Conservation (phyloP, 2,888 invertebrate species). For the Elmis aenea region DNA sequence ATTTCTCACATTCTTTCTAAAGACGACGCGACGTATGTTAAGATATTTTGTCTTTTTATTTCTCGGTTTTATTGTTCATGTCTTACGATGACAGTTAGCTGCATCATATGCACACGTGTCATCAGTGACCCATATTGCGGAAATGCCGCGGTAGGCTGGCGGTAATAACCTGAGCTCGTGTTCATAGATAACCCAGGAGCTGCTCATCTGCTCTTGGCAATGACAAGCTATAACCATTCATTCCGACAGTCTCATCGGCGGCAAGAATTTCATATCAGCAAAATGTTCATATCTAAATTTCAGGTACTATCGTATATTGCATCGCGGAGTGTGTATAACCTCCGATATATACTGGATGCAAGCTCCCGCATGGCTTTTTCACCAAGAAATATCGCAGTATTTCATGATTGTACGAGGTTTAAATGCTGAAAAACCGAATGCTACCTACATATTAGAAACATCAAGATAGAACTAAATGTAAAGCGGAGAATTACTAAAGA, state of each 20-base stretch:
- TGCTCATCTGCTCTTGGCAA: slow-evolving; percentile 30
- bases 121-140: slow-evolving; percentile 13
- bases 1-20: slow-evolving; percentile 16
- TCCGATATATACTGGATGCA: no score
- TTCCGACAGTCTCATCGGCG: slow-evolving; percentile 27
- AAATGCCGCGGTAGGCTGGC: slow-evolving; percentile 9
- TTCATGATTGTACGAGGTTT: no score
- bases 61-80: no score
- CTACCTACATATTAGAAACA: no score
- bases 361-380: no score
- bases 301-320: slow-evolving; percentile 26
- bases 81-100: no score
- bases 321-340: no score
- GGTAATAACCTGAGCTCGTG: slow-evolving; percentile 21
- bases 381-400: no score
- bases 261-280: slow-evolving; percentile 31
- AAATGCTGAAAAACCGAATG: no score
- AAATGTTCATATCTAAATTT: slow-evolving; percentile 32
- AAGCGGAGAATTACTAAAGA: slow-evolving; percentile 29
- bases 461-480: no score
- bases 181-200: slow-evolving; percentile 26
- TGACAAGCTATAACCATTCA: slow-evolving; percentile 33
- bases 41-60: no score
- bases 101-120: no score
- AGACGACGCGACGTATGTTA: slow-evolving; percentile 4